Conservation (phyloP, 2,113 vertebrate species). For the Parus major region DNA sequence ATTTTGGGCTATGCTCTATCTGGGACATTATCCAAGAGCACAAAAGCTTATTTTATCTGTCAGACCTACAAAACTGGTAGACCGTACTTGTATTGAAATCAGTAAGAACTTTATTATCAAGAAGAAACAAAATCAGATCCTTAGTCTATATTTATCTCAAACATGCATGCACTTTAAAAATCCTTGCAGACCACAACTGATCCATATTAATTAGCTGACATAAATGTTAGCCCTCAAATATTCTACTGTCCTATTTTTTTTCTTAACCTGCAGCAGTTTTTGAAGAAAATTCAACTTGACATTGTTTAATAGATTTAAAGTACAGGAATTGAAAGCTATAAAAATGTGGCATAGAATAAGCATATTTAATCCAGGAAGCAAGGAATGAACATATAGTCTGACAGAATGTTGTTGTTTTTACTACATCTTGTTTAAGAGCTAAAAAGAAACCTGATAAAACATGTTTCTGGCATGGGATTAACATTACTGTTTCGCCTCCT, state of each 20-base stretch:
- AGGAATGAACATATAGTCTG: slow-evolving; percentile 56
- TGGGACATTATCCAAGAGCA: not conserved
- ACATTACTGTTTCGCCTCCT: slow-evolving; percentile 13
- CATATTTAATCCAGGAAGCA: slow-evolving; percentile 61
- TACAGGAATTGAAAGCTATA: slow-evolving; percentile 67
- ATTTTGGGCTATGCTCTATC: not conserved
- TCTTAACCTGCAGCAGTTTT: slow-evolving; percentile 65
- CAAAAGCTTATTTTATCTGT: not conserved
- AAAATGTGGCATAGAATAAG: slow-evolving; percentile 68
- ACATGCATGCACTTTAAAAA: slow-evolving; percentile 37
- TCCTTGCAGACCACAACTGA: slow-evolving; percentile 62
- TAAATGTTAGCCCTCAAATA: slow-evolving; percentile 66
- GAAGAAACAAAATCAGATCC: slow-evolving; percentile 5
- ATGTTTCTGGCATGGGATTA: slow-evolving; percentile 54
- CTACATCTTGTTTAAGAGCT: slow-evolving; percentile 57
- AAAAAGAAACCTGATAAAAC: slow-evolving; percentile 60
- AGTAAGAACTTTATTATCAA: not conserved
- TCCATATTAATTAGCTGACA: slow-evolving; percentile 70
- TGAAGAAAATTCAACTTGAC: slow-evolving; percentile 68
- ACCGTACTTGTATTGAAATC: not conserved
- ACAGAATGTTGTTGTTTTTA: slow-evolving; percentile 67
- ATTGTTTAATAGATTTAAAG: slow-evolving; percentile 74
- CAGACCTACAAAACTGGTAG: not conserved
- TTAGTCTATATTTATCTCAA: slow-evolving; percentile 38
- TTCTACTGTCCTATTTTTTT: slow-evolving; percentile 48